Evolutionary conservation across 2,888 invertebrate genomes (phyloP), one percentile per base, ranked within the genome.

Genomic region (Scaptomyza parva): DNA sequence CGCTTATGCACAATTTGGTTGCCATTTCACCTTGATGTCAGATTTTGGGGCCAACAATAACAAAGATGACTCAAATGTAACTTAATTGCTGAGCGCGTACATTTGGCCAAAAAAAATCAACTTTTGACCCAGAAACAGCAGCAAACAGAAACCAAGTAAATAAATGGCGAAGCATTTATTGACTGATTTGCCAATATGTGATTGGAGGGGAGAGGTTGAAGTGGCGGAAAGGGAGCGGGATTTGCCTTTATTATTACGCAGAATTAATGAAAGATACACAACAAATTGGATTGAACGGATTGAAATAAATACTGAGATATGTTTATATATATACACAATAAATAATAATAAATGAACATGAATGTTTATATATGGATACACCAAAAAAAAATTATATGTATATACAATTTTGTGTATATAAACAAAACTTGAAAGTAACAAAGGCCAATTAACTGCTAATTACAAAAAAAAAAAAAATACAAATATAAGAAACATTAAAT

Each of bases 381-480:
- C 22, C n/a, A n/a, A n/a, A n/a, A n/a, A n/a, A n/a, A n/a, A 20
- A 9, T n/a, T 2, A 14, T n/a, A 24, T 11, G 5, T 39, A n/a
- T 11, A 26, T 41, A 14, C 9, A 35, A 35, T 39, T 48, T 28
- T 50, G 30, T 44, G 20, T 47, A 58, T 53, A 64, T 78, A 78
- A 76, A 78, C 65, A 69, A 80, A 60, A 52, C 64, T 60, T 66
- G 43, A 70, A 64, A 55, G 61, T 54, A 76, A 54, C 30, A 54
- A 63, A 74, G 74, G 85, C 83, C 79, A 79, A 79, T 82, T 79
- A 82, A 71, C 68, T 66, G 62, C 37, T 69, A 59, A 72, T 73
- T 63, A 48, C 47, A n/a, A n/a, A n/a, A n/a, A n/a, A n/a, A n/a
- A 58, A 28, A 59, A 53, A 26, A 39, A 52, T 33, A 43, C 18